Conservation (phyloP, 2,113 vertebrate genomes). For the Tympanuchus pallidicinctus region DNA sequence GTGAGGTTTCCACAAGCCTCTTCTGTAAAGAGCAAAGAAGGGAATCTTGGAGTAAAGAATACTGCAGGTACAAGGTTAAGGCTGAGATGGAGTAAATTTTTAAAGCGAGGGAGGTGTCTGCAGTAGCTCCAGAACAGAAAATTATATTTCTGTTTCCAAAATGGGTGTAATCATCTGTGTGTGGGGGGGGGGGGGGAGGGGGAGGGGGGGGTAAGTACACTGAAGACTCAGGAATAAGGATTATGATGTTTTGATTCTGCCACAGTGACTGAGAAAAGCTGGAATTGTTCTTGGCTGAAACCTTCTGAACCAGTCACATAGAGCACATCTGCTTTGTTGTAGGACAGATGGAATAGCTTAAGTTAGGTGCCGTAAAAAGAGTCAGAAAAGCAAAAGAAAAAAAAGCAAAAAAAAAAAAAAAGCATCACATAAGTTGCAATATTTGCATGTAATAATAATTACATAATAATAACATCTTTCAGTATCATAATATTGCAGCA, state of each 20-base stretch:
- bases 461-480: not conserved
- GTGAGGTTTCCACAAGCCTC: not conserved
- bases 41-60: not conserved
- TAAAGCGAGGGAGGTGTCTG: accelerated
- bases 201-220: too few species aligned
- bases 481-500: not conserved
- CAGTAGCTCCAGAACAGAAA: not conserved
- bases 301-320: not conserved
- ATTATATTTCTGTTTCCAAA: not conserved
- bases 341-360: not conserved
- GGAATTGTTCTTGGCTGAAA: not conserved
- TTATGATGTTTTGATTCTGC: not conserved
- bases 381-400: not conserved
- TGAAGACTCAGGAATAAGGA: not conserved
- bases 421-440: not conserved
- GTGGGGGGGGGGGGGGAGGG: too few species aligned
- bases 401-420: too few species aligned
- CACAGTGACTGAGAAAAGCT: not conserved
- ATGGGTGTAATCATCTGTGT: not conserved
- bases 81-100: not conserved
- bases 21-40: not conserved
- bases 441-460: not conserved
- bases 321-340: not conserved
- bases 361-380: not conserved
- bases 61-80: not conserved